Base-by-base conservation (phyloP, 2,797 vertebrate species). In the Alectoris magna region DNA sequence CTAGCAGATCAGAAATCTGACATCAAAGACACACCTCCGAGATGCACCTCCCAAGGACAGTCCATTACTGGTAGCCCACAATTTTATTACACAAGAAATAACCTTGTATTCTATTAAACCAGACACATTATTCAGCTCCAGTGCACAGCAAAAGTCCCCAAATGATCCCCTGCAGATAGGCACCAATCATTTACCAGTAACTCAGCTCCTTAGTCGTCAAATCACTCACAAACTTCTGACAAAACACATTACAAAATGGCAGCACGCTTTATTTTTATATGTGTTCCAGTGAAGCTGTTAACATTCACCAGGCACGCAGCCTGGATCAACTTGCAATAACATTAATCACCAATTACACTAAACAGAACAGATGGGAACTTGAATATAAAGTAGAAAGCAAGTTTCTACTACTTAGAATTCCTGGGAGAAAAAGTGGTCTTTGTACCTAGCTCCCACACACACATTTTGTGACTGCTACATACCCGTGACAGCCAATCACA, bases 401-500 rank as follows among this genome's bases (percentile, higher is more conserved):
- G 48, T 22, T 77, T 46, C 44, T 74, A 23, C 34, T 85, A 51
- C 27, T 79, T 38, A 11, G 2, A 69, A 43, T 22, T 29, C 7
- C 55, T 41, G 19, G 44, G 63, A 72, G 26, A 14, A 49, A 23
- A 4, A 66, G 19, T 1, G 4, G n/a, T 72, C 31, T 21, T 51
- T 2, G 4, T 5, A n/a, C 8, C 53, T 22, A 4, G 70, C 38
- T 69, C 63, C 26, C 36, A 72, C 3, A 0, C 24, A 11, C 0
- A 0, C n/a, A 15, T 60, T 34, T 11, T 36, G 58, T 34, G 38
- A 53, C 16, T 56, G 24, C 16, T 38, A 6, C 14, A 3, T 0
- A 58, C 34, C 46, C 49, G 36, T 29, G 69, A 53, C 10, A 23
- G 21, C 6, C n/a, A 2, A 10, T 7, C 53, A 48, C n/a, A 60